Evolutionary conservation across 2,113 vertebrate species (phyloP).

Genomic region (Atherinomorus stipes): DNA sequence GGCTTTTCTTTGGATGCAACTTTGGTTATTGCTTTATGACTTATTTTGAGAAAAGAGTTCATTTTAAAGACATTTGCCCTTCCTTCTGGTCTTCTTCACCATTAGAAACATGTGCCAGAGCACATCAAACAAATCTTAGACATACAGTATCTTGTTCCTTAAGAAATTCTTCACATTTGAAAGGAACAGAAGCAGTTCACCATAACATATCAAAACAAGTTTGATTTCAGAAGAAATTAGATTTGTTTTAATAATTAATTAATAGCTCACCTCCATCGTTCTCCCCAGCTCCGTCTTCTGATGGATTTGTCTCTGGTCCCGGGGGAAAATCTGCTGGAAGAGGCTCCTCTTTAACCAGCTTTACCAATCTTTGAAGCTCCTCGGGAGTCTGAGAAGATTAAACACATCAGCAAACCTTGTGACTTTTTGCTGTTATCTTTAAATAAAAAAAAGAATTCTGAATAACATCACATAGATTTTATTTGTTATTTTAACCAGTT

Average conservation of each 20-base stretch:
- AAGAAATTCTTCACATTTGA: neutral
- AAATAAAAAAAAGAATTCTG: neutral
- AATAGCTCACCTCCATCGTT: constrained; percentile 68
- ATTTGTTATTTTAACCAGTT: no score
- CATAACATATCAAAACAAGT: neutral
- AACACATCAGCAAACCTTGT: neutral
- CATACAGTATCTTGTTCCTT: neutral
- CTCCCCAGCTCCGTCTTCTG: constrained; percentile 30
- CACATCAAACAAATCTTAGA: neutral
- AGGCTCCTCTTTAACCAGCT: constrained; percentile 76
- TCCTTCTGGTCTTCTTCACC: neutral
- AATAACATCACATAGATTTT: neutral
- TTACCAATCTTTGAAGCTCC: constrained; percentile 76
- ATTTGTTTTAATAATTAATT: neutral
- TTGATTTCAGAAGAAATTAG: neutral
- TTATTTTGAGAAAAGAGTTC: neutral
- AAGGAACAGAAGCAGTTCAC: neutral
- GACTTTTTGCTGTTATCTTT: neutral
- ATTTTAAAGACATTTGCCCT: neutral
- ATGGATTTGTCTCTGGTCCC: constrained; percentile 61
- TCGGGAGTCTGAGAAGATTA: constrained; percentile 70
- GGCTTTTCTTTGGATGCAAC: neutral
- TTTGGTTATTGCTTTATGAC: no score
- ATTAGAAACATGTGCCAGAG: neutral
- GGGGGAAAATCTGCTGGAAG: constrained; percentile 73